Evolutionary conservation across 2,888 invertebrate genomes (phyloP), one percentile per base, ranked within the genome.

Genomic region (Drosophila austrosaltans): DNA sequence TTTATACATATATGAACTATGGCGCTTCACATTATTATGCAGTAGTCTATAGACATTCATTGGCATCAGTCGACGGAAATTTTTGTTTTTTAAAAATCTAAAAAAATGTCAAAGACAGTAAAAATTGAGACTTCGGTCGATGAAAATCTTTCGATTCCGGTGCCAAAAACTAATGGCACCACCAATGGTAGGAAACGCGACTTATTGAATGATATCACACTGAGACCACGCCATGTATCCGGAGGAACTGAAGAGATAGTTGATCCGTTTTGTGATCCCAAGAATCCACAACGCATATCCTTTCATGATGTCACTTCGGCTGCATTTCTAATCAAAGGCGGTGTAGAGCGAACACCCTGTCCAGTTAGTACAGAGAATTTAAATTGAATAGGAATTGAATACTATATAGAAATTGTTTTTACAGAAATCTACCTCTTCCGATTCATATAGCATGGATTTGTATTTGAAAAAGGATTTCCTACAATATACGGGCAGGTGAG

Each of bases 381-480:
- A 16, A 30, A 20, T 39, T 16, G 12, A 7, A 22, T 20, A 20
- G 16, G 8, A 2, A 16, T 16, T 1, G 16, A 42, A 12, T 16
- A 30, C 6, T 30, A n/a, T 8, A 53, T 28, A 28, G 4, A 30
- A 30, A 53, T 3, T 0, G 12, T 56, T 36, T 22, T 91, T 93
- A 40, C 92, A 98, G 98, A 95, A 94, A 93, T 98, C 98, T 0
- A 96, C 96, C 84, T 94, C 98, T 92, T 97, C 98, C 0, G 93
- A 94, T 2, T 89, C 94, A 57, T 95, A 95, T 65, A 96, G 95
- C 54, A 96, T 98, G 95, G 96, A 98, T 39, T 94, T 99, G 76
- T 98, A 95, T 92, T 94, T 98, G 82, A 99, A 98, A 93, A 98
- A 98, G 91, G 98, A 99, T 92, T 98, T 97, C 91, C 94, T 98